These are phyloP conservation scores for Ecdyonurus torrentis DNA, from an alignment of 2,888 invertebrate genomes.

Conservation along the genomic window DNA sequence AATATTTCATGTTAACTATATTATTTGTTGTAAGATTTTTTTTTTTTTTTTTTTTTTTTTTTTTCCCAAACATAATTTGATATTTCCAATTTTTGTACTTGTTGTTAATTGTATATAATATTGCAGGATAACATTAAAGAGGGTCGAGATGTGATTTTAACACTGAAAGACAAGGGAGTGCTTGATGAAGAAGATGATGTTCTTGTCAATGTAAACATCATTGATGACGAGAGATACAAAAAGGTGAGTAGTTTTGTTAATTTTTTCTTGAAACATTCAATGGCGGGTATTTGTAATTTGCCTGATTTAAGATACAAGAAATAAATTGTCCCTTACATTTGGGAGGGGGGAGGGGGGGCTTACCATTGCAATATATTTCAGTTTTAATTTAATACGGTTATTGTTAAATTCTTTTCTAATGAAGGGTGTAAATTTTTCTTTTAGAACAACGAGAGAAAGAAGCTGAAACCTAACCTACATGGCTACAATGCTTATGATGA, in stretches of 20 bases:
- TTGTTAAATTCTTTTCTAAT: constrained; percentile 8
- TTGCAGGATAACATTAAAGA: constrained; percentile 41
- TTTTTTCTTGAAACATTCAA: background rate
- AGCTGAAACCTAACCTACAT: constrained; percentile 49
- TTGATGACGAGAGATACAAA: constrained; percentile 68
- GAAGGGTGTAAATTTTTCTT: constrained; percentile 11
- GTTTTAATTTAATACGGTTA: constrained; percentile 1
- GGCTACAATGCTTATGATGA: constrained; percentile 80
- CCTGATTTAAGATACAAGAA: too few relatives aligned
- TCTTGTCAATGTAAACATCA: constrained; percentile 77
- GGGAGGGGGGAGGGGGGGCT: too few relatives aligned
- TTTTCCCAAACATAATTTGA: too few relatives aligned
- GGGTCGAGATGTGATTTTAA: constrained; percentile 73
- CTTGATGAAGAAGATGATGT: constrained; percentile 78
- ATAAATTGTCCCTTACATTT: too few relatives aligned
- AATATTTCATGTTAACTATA: too few relatives aligned
- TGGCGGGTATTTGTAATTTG: too few relatives aligned
- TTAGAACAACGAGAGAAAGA: constrained; percentile 65
- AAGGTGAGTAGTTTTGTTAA: constrained; percentile 36
- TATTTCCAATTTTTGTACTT: too few relatives aligned
- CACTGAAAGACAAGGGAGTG: constrained; percentile 83
- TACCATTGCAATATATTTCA: too few relatives aligned
- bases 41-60: too few relatives aligned
- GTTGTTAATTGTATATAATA: too few relatives aligned
- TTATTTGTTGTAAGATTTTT: too few relatives aligned